Base-by-base conservation (phyloP, 2,888 invertebrate genomes). In the Phortica magna region DNA sequence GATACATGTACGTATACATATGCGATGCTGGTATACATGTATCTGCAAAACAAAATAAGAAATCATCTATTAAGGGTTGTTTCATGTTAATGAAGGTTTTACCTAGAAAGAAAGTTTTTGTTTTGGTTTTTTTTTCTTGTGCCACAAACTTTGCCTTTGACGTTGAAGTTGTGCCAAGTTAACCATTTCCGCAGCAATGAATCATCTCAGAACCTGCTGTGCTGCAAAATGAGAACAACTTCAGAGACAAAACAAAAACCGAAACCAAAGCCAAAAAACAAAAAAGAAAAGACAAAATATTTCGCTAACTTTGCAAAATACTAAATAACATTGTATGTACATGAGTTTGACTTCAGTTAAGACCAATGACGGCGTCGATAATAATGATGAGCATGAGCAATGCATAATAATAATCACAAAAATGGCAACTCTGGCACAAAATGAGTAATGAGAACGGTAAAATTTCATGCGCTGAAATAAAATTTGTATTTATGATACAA, bases 81-180 rank as follows among this genome's bases (percentile, higher is more conserved):
- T 87, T 81, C 76, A 85, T 85, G 87, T 81, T 85, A 85, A 85
- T 85, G 81, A 87, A 81, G 42, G 55, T 7, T 7, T 77, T 79
- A 77, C 72, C 59, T n/a, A 59, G 55, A 67, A 74, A 22, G 22
- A 79, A 79, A 81, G 64, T 43, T 71, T 73, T 22, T 48, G 3
- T 9, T 61, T 61, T 17, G n/a, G n/a, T n/a, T 19, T 61, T 10
- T 17, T 61, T 19, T 31, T 31, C 5, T 31, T 31, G 31, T 2
- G 43, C 42, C 55, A 42, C 61, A 31, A 22, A 39, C 70, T 83
- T 73, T 74, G 43, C 48, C 57, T n/a, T 17, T 22, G 74, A 67
- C 82, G 78, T 84, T 85, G 81, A 84, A 59, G 53, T 19, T 61
- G 61, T 17, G 61, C 19, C 3, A 39, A 67, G 53, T 74, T 59